These are phyloP conservation scores for Ephestia elutella DNA, from an alignment of 1,140 invertebrate species.

Conservation along the genomic window DNA sequence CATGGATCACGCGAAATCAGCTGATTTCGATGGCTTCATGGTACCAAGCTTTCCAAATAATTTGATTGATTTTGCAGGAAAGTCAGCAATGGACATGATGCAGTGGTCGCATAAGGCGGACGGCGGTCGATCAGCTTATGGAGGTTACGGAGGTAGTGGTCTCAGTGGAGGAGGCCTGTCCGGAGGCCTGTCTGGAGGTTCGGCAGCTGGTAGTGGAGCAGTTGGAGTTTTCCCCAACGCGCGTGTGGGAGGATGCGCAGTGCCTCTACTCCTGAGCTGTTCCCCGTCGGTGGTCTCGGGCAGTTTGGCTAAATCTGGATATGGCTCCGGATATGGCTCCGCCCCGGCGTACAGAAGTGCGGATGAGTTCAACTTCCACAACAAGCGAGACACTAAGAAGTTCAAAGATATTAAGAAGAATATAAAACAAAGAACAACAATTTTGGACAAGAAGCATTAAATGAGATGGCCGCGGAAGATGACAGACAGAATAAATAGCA, in stretches of 20 bases:
- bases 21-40: constrained; percentile 31
- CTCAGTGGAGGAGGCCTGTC: background rate
- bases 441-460: constrained; percentile 20
- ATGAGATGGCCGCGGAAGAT: background rate
- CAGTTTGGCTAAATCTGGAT: constrained; percentile 43
- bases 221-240: constrained; percentile 56
- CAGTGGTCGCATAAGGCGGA: constrained; percentile 24
- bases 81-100: constrained; percentile 22
- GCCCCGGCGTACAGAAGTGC: constrained; percentile 41
- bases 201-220: constrained; percentile 23
- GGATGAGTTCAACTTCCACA: constrained; percentile 41
- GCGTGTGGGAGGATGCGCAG: constrained; percentile 46
- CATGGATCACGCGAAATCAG: constrained; percentile 16
- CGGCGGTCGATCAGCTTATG: constrained; percentile 23
- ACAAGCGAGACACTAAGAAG: constrained; percentile 44
- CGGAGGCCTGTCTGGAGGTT: background rate
- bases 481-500: background rate
- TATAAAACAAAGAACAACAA: constrained; percentile 18
- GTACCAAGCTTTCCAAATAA: constrained; percentile 31
- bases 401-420: constrained; percentile 21
- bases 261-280: constrained; percentile 56
- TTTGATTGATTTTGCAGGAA: constrained; percentile 25
- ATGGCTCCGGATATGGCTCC: constrained; percentile 27
- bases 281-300: constrained; percentile 56
- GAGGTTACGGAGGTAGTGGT: constrained; percentile 14